phyloP scores from a whole-genome alignment of 2,797 vertebrate genomes.

The Taeniopygia guttata region DNA sequence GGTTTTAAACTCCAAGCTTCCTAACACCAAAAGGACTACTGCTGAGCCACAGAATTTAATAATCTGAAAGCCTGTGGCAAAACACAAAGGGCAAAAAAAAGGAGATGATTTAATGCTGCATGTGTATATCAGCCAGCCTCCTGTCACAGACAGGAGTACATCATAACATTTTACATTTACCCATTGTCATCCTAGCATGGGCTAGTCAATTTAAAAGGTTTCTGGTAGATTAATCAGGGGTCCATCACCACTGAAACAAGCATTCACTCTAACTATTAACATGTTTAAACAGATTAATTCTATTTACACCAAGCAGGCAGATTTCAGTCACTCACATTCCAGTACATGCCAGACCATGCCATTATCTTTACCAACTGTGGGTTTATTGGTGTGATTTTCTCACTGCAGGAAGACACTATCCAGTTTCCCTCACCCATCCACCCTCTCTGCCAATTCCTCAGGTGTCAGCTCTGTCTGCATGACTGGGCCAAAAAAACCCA shows the following conservation, averaged over 20 bases:
- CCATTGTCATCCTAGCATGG: background rate
- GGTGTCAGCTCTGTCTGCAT: background rate
- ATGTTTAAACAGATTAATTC: background rate
- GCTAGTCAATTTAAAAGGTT: background rate
- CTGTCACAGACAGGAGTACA: background rate
- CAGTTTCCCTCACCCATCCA: background rate
- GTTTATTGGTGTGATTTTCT: background rate
- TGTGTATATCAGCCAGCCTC: background rate
- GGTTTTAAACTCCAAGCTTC: background rate
- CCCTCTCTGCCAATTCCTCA: background rate
- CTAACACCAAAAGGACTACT: background rate
- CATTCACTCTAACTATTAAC: background rate
- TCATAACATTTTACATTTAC: background rate
- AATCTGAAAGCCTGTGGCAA: conserved; percentile 3
- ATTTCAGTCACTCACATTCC: background rate
- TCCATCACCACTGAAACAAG: background rate
- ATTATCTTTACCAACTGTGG: background rate
- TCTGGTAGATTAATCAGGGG: background rate
- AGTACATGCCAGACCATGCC: background rate
- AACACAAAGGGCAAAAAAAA: background rate
- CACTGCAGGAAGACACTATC: background rate
- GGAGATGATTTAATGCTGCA: background rate
- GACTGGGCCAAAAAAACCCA: background rate
- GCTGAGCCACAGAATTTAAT: background rate
- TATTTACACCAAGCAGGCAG: background rate